phyloP scores from a whole-genome alignment of 1,140 invertebrate genomes.

The Eueides isabella region DNA sequence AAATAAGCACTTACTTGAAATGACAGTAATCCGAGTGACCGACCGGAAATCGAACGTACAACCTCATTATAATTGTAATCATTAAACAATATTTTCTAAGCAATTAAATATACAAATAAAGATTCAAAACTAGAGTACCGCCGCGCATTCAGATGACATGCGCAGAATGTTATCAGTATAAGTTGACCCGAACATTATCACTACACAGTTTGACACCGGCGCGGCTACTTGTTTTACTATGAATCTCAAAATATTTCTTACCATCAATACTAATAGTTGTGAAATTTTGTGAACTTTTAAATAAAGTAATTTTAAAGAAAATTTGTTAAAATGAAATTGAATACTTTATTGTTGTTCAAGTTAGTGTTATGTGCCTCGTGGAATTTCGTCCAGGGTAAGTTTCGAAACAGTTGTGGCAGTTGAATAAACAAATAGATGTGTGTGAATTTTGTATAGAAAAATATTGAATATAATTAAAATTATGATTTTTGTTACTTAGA shows the following conservation, averaged over 20 bases:
- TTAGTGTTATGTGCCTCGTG: constrained; percentile 49
- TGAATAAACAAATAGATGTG: constrained; percentile 25
- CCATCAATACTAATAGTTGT: background rate
- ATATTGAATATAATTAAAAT: no score
- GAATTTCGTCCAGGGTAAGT: constrained; percentile 48
- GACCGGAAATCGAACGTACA: background rate
- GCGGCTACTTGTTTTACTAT: constrained; percentile 35
- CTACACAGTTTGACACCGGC: constrained; percentile 36
- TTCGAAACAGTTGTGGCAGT: constrained; percentile 7
- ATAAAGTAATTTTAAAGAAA: background rate
- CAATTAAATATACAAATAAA: background rate
- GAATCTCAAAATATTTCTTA: background rate
- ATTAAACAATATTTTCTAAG: background rate
- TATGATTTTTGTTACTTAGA: no score
- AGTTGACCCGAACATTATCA: constrained; percentile 46
- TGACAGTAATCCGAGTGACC: no score
- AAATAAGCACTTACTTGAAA: no score
- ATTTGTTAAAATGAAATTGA: background rate
- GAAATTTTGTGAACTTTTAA: constrained; percentile 1
- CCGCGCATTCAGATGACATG: constrained; percentile 46
- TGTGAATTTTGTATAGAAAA: background rate
- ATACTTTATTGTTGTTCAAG: constrained; percentile 41
- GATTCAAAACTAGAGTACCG: background rate
- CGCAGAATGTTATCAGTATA: constrained; percentile 53
- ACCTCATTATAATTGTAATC: background rate